A percentile compares a stretch with the other conserved stretches of the same genome.
These are phyloP conservation scores for Capromys pilorides DNA, from an alignment of 2,797 vertebrate species.

Conservation along the genomic window DNA sequence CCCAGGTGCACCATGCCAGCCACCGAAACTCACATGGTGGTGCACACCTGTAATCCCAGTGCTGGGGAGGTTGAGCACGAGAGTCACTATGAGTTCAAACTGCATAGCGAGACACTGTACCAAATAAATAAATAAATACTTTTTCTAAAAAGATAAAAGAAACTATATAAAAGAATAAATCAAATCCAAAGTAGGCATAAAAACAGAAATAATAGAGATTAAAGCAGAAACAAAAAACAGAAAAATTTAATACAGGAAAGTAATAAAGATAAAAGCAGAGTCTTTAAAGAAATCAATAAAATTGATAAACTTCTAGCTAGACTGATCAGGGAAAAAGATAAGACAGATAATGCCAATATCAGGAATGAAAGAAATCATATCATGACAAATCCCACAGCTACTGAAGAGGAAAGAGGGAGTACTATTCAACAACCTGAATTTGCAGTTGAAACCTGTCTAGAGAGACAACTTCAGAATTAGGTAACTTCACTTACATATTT, in stretches of 20 bases:
- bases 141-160: not conserved
- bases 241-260: slow-evolving; percentile 22
- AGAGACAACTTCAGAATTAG: not conserved
- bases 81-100: no score
- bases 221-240: not conserved
- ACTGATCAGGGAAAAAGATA: not conserved
- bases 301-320: not conserved
- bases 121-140: no score
- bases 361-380: not conserved
- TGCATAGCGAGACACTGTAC: no score
- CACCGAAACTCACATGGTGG: no score
- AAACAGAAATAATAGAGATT: not conserved
- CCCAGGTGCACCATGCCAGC: no score
- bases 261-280: not conserved
- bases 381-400: not conserved
- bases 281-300: slow-evolving; percentile 47
- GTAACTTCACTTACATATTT: not conserved
- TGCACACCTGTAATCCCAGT: no score
- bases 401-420: not conserved
- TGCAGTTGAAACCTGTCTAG: not conserved
- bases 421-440: slow-evolving; percentile 2
- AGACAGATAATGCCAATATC: not conserved
- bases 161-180: not conserved
- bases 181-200: not conserved
- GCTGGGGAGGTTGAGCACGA: no score